Evolutionary conservation across 2,113 vertebrate species (phyloP), one percentile per base, ranked within the genome.

Genomic region (Nansenia antarctica): DNA sequence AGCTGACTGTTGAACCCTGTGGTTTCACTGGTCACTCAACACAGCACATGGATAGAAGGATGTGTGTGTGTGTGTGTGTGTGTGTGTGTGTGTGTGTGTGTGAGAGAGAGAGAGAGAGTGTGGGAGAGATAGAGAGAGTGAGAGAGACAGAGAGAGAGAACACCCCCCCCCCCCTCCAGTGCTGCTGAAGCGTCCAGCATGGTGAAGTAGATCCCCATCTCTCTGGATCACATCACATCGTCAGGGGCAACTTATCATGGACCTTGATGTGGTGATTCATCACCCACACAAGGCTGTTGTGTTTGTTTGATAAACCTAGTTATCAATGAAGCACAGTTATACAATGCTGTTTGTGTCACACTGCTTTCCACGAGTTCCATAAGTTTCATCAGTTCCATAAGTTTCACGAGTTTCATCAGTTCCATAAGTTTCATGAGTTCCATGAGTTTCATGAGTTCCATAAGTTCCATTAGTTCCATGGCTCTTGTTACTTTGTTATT

Each of bases 1-100:
- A 83, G 87, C 35, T 67, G 64, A 58, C 79, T 75, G 58, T 60
- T 72, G 62, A 70, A 76, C 69, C 34, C 47, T 29, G 60, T 49
- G 69, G 66, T 61, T 52, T 32, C 52, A 22, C 70, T 57, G 76
- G 66, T 65, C 74, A 52, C 60, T 58, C 29, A 49, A 20, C 64
- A 79, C 54, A 49, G 45, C 64, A 70, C 65, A 69, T 80, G 62
- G 77, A 74, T n/a, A 45, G 18, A 18, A 30, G 22, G 26, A 31
- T 53, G 47, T n/a, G 73, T 65, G 66, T n/a, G n/a, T n/a, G n/a
- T n/a, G n/a, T n/a, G n/a, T n/a, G n/a, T n/a, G n/a, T n/a, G n/a
- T n/a, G n/a, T n/a, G n/a, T n/a, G n/a, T n/a, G n/a, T n/a, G n/a
- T n/a, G n/a, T n/a, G n/a, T n/a, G n/a, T n/a, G n/a, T n/a, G 66